Base-by-base conservation (phyloP, 2,113 vertebrate genomes). In the Thunnus thynnus region DNA sequence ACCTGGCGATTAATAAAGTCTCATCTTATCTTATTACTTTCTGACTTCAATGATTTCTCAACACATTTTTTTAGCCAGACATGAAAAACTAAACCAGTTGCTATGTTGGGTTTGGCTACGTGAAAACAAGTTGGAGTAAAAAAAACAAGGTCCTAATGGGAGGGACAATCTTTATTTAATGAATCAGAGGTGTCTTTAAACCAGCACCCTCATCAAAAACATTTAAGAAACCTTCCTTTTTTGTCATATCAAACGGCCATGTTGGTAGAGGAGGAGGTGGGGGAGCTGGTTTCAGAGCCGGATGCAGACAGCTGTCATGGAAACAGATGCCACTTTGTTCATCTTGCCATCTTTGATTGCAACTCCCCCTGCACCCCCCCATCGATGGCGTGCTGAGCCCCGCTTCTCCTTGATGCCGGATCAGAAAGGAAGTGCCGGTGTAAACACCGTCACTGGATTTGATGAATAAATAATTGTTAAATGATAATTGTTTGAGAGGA, bases 291-390 rank as follows among this genome's bases (percentile, higher is more conserved):
- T 65, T 77, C 30, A n/a, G 52, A 81, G 55, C 0, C 22, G 77
- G 72, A 65, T 41, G 62, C 52, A 61, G 67, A 76, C 80, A 70
- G 84, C 81, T 79, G 87, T 79, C 78, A 86, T 84, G 84, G 84
- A 85, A 86, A 89, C 84, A 80, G 87, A 73, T 67, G 56, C 50
- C 63, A 61, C 77, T 77, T 78, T 79, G 72, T 63, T 67, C 71
- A 50, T 27, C 18, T 17, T 16, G 9, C 36, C 27, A 32, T 63
- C 69, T 78, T 78, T 56, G 58, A 76, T 44, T 64, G 80, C 2
- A n/a, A 18, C 80, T 82, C 72, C 52, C 48, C 11, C 52, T 58
- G 60, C 36, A 41, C 7, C 7, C 8, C 6, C 18, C 51, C 36
- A 18, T 54, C 36, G 25, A 18, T 2, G 32, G 22, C 32, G 44